Base-by-base conservation (phyloP, 2,888 invertebrate genomes). In the Elmis aenea region DNA sequence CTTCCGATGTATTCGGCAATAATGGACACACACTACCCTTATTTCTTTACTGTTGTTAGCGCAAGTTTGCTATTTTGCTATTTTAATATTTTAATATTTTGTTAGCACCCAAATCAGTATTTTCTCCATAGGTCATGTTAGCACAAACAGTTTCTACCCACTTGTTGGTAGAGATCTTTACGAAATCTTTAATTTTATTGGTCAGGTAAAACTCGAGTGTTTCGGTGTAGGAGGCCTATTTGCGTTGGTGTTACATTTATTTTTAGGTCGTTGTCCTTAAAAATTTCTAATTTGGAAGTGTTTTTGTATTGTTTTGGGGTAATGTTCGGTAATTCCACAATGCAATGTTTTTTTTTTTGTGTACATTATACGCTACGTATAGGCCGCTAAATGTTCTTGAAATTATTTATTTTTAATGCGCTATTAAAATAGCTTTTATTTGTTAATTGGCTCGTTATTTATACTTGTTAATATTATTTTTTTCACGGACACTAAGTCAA, bases 191-290 rank as follows among this genome's bases (percentile, higher is more conserved):
- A 26, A 23, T 58, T 56, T 54, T 52, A 60, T 57, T 58, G 57
- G 57, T 45, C 55, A 55, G 54, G 59, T 58, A 56, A 54, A 50
- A 52, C 33, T 42, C 38, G 29, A 33, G 32, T 32, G 52, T 50
- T 25, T 26, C n/a, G n/a, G n/a, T n/a, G n/a, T n/a, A n/a, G n/a
- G n/a, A n/a, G n/a, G n/a, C n/a, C n/a, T n/a, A 38, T 44, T 45
- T 52, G 61, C 58, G 61, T 61, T 61, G 62, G 62, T 57, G 59
- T 55, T 52, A 43, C 40, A 49, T 50, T 53, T 56, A 52, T 54
- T 59, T 60, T 52, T 56, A 50, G 62, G 61, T 62, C 62, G 53
- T 51, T 57, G 62, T 46, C 52, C 61, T 55, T 42, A 45, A 36
- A 32, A 41, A 35, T 40, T 40, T 35, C 24, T 32, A 36, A 32